Conservation (phyloP, 2,888 invertebrate genomes). For the Plebejus anna region DNA sequence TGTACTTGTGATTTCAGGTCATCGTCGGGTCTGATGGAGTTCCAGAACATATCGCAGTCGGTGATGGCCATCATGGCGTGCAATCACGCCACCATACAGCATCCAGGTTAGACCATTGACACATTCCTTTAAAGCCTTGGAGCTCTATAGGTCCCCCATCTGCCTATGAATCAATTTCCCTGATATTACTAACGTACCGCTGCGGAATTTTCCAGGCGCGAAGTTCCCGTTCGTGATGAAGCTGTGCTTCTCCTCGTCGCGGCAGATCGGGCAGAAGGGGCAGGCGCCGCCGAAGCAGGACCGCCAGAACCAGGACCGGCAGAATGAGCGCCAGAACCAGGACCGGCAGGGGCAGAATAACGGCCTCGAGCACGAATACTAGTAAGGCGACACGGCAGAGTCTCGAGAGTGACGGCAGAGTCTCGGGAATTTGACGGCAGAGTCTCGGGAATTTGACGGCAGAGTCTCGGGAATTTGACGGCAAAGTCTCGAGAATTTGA, state of each 20-base stretch:
- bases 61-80: conserved; percentile 97
- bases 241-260: conserved; percentile 94
- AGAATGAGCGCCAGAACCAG: conserved; percentile 24
- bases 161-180: too few species aligned
- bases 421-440: conserved; percentile 14
- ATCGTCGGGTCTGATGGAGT: conserved; percentile 96
- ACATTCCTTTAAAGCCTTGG: too few species aligned
- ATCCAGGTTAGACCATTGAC: conserved; percentile 84
- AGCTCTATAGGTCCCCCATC: too few species aligned
- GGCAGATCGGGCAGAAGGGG: conserved; percentile 76
- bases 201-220: conserved; percentile 84
- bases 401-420: conserved; percentile 35
- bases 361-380: conserved; percentile 69
- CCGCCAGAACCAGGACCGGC: not conserved
- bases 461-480: not conserved
- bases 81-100: conserved; percentile 97
- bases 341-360: conserved; percentile 61
- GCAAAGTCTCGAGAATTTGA: conserved; percentile 29
- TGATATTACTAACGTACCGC: not conserved
- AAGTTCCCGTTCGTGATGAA: conserved; percentile 99
- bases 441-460: conserved; percentile 29
- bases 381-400: conserved; percentile 52
- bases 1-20: conserved; percentile 66
- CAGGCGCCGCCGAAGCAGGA: conserved; percentile 42
- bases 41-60: conserved; percentile 94